A percentile compares a stretch with the other conserved stretches of the same genome.
Evolutionary conservation across 2,888 invertebrate genomes (phyloP).

Genomic region (Catocala sponsa): DNA sequence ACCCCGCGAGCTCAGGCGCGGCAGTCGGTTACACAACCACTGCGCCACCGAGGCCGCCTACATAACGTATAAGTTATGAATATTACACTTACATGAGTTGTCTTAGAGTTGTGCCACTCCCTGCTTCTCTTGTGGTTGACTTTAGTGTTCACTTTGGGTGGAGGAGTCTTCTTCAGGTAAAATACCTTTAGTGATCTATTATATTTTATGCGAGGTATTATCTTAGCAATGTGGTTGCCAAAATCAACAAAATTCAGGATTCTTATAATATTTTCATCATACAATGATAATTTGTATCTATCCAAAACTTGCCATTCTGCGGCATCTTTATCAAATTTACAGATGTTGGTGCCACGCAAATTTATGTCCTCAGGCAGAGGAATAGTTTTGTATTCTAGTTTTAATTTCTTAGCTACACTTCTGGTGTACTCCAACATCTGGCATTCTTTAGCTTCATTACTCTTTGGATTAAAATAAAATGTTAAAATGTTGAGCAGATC

Average conservation of each 20-base stretch:
- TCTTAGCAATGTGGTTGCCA: constrained; percentile 91
- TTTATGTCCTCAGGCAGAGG: constrained; percentile 93
- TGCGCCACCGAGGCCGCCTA: no score
- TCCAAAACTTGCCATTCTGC: constrained; percentile 91
- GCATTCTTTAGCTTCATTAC: constrained; percentile 54
- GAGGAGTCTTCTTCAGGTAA: constrained; percentile 73
- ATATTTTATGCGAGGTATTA: constrained; percentile 90
- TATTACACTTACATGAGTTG: constrained; percentile 67
- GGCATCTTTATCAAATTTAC: constrained; percentile 90
- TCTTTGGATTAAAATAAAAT: constrained; percentile 87
- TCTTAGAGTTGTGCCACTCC: constrained; percentile 83
- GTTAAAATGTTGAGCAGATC: constrained; percentile 94
- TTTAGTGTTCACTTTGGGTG: constrained; percentile 74
- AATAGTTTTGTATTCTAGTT: constrained; percentile 89
- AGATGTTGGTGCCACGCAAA: constrained; percentile 91
- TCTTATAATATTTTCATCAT: constrained; percentile 92
- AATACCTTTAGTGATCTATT: constrained; percentile 86
- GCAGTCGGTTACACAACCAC: no score
- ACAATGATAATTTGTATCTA: constrained; percentile 84
- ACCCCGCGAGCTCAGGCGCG: no score
- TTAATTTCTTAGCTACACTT: constrained; percentile 80
- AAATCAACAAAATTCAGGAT: constrained; percentile 93
- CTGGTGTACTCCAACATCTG: constrained; percentile 71
- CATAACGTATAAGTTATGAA: background rate
- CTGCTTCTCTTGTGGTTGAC: constrained; percentile 76